Conservation (phyloP, 2,113 vertebrate species). For the Brevimyrus niger region DNA sequence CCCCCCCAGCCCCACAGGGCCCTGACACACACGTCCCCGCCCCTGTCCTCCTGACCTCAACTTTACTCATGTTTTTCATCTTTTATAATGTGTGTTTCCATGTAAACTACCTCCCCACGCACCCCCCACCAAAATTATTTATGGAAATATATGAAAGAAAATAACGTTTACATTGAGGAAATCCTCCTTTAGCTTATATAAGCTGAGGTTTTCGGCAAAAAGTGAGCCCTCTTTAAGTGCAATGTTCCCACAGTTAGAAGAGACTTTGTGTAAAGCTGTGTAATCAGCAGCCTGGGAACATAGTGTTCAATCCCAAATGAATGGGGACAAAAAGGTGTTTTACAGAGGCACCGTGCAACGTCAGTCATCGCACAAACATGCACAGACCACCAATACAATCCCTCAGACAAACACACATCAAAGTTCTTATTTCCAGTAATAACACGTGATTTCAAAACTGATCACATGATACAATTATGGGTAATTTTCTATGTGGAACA, state of each 20-base stretch:
- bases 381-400: not conserved
- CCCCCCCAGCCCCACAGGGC: not conserved
- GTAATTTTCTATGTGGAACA: not conserved
- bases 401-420: not conserved
- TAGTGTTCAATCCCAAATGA: not conserved
- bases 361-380: not conserved
- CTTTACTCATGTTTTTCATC: not conserved
- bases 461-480: not conserved
- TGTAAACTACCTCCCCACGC: not conserved
- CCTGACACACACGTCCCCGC: not conserved
- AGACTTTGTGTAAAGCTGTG: not conserved
- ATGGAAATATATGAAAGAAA: constrained; percentile 1
- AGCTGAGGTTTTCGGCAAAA: not conserved
- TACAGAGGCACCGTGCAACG: not conserved
- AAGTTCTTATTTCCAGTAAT: not conserved
- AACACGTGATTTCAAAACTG: not conserved
- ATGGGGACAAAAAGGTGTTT: not conserved
- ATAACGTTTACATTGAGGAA: constrained; percentile 10
- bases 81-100: not conserved
- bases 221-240: not conserved
- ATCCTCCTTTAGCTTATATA: constrained; percentile 3
- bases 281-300: constrained; percentile 6
- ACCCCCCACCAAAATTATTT: not conserved
- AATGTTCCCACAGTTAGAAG: not conserved
- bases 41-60: not conserved